Conservation (phyloP, 2,797 vertebrate genomes). For the Okamejei kenojei region DNA sequence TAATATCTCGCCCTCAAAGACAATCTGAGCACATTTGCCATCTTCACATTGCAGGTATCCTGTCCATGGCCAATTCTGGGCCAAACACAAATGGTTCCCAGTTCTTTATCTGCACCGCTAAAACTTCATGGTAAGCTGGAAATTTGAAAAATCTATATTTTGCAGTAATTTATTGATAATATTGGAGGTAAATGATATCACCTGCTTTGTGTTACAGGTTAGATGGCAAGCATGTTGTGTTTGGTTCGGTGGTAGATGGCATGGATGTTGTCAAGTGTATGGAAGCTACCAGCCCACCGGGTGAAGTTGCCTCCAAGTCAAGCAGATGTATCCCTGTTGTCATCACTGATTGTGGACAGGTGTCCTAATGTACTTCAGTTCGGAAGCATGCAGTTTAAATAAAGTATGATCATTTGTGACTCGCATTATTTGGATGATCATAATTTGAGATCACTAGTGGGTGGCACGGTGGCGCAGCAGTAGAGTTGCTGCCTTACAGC, state of each 20-base stretch:
- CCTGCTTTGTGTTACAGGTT: slow-evolving; percentile 17
- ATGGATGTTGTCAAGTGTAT: slow-evolving; percentile 61
- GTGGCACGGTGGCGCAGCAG: too few species aligned
- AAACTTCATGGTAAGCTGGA: not conserved
- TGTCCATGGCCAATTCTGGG: slow-evolving; percentile 93
- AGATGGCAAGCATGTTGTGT: slow-evolving; percentile 54
- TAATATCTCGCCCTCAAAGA: not conserved
- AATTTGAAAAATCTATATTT: too few species aligned
- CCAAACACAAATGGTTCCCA: slow-evolving; percentile 17
- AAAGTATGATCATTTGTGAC: not conserved
- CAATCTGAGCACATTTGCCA: not conserved
- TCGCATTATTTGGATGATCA: too few species aligned
- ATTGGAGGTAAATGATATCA: not conserved
- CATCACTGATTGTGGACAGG: not conserved
- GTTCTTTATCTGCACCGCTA: not conserved
- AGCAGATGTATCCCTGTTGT: not conserved
- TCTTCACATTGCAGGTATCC: slow-evolving; percentile 62
- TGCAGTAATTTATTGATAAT: not conserved
- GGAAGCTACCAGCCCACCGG: not conserved
- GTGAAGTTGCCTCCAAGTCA: too few species aligned
- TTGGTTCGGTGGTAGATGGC: slow-evolving; percentile 83
- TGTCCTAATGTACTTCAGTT: not conserved
- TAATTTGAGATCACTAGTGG: too few species aligned
- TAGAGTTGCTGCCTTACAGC: too few species aligned
- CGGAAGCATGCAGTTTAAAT: not conserved